These are phyloP conservation scores for Trachelus troglodyta DNA, from an alignment of 2,888 invertebrate genomes.

Conservation along the genomic window DNA sequence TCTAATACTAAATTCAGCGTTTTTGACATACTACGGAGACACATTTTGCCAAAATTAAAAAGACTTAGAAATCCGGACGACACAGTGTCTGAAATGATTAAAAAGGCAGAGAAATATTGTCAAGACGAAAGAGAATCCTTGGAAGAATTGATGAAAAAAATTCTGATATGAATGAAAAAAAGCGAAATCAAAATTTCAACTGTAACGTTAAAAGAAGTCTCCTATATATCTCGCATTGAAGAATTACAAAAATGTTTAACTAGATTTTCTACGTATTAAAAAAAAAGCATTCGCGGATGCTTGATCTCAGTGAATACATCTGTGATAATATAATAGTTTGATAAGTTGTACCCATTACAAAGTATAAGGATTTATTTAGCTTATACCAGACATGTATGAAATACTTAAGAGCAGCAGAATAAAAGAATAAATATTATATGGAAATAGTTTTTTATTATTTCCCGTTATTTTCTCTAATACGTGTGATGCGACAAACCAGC, in stretches of 20 bases:
- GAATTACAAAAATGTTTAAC: too few relatives aligned
- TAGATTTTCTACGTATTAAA: neutral
- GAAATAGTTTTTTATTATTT: constrained; percentile 5
- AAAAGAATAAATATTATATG: neutral
- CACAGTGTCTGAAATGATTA: too few relatives aligned
- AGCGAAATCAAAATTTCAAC: neutral
- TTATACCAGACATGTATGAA: neutral
- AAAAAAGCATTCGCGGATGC: neutral
- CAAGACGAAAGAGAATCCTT: too few relatives aligned
- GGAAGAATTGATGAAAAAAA: too few relatives aligned
- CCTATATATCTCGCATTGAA: neutral
- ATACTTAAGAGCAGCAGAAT: neutral
- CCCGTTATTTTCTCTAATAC: neutral
- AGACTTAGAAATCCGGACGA: too few relatives aligned
- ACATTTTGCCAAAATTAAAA: too few relatives aligned
- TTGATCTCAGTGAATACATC: too few relatives aligned
- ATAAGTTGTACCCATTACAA: too few relatives aligned
- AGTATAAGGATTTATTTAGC: neutral
- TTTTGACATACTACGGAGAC: too few relatives aligned
- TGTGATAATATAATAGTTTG: too few relatives aligned
- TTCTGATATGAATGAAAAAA: neutral
- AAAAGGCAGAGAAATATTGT: too few relatives aligned
- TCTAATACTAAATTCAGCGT: too few relatives aligned
- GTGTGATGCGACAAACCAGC: neutral
- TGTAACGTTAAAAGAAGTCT: neutral